These are phyloP conservation scores for Palythoa heliodiscus DNA, from an alignment of 92 coral and sea anemone species.

Conservation along the genomic window DNA sequence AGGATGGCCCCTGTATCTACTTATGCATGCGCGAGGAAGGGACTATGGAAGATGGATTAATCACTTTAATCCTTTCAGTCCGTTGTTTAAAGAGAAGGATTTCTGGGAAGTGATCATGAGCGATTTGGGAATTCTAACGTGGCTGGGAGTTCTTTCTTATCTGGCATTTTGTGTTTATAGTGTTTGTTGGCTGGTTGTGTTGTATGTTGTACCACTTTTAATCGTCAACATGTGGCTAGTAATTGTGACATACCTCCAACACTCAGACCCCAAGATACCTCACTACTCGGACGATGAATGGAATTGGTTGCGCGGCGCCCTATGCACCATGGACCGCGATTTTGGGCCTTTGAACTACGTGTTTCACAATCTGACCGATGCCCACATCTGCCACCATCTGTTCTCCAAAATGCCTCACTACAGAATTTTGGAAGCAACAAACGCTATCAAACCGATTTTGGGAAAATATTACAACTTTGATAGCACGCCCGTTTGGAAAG, in stretches of 20 bases:
- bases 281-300: slow-evolving; percentile 85
- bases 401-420: slow-evolving; percentile 91
- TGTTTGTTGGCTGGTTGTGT: slow-evolving; percentile 60
- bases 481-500: slow-evolving; percentile 79
- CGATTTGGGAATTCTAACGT: slow-evolving; percentile 67
- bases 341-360: slow-evolving; percentile 76
- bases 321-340: slow-evolving; percentile 85
- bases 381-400: slow-evolving; percentile 77
- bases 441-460: slow-evolving; percentile 71
- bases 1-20: slow-evolving; percentile 80
- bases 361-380: slow-evolving; percentile 80
- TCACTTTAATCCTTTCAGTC: slow-evolving; percentile 75
- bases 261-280: slow-evolving; percentile 80
- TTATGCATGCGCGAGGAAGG: slow-evolving; percentile 79
- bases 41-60: slow-evolving; percentile 52
- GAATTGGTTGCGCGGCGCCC: slow-evolving; percentile 91
- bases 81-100: slow-evolving; percentile 72
- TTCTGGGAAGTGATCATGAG: slow-evolving; percentile 78
- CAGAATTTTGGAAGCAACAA: slow-evolving; percentile 79
- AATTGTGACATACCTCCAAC: slow-evolving; percentile 81
- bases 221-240: slow-evolving; percentile 88
- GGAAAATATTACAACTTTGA: slow-evolving; percentile 82
- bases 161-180: slow-evolving; percentile 54
- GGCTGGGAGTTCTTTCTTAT: slow-evolving; percentile 67
- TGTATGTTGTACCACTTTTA: slow-evolving; percentile 70